A percentile compares a stretch with the other conserved stretches of the same genome.
Evolutionary conservation across 2,113 vertebrate species (phyloP).

Genomic region (Crypturellus undulatus): DNA sequence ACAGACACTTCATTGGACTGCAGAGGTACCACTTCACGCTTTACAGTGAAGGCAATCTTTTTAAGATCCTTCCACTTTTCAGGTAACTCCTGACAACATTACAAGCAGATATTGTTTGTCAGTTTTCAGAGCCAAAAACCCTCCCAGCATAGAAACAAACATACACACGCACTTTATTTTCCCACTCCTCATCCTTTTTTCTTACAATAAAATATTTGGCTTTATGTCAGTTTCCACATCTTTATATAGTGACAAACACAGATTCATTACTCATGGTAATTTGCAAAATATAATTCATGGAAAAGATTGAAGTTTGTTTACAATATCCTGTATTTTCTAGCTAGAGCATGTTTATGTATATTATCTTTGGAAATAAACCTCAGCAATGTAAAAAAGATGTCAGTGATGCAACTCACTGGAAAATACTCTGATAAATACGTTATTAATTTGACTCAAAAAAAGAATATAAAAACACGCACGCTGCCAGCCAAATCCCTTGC

Average conservation of each 20-base stretch:
- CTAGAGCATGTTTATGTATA: not conserved
- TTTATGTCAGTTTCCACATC: not conserved
- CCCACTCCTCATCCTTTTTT: not conserved
- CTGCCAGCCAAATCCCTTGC: not conserved
- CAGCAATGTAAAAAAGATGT: not conserved
- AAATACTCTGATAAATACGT: not conserved
- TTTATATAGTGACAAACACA: not conserved
- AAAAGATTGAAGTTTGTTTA: slow-evolving; percentile 5
- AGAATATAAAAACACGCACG: not conserved
- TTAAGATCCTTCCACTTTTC: slow-evolving; percentile 82
- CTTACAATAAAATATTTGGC: not conserved
- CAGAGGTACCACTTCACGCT: slow-evolving; percentile 74
- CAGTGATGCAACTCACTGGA: not conserved
- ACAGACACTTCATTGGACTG: slow-evolving; percentile 86
- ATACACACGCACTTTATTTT: not conserved
- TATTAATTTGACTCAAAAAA: not conserved
- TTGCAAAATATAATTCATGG: slow-evolving; percentile 20
- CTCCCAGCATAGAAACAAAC: not conserved
- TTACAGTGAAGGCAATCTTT: slow-evolving; percentile 85
- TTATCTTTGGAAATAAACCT: slow-evolving; percentile 13
- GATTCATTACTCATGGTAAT: slow-evolving; percentile 1
- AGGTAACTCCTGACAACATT: slow-evolving; percentile 62
- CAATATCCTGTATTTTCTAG: not conserved
- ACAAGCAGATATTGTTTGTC: slow-evolving; percentile 51
- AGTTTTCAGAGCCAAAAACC: not conserved